phyloP scores from a whole-genome alignment of 2,888 invertebrate genomes.

The Julus scanicus region DNA sequence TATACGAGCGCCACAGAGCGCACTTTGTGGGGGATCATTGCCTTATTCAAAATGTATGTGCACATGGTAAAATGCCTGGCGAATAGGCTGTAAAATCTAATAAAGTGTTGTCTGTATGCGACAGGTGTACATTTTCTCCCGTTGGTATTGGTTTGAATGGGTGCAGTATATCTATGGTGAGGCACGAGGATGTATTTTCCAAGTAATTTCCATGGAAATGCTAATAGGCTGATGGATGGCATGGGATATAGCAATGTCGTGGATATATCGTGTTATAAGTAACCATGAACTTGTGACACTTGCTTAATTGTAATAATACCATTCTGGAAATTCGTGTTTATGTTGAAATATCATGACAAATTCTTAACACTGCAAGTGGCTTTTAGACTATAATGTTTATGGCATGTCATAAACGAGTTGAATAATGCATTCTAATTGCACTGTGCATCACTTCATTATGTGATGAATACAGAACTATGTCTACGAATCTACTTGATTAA shows the following conservation, averaged over 20 bases:
- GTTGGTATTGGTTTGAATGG: not conserved
- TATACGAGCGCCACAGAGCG: not conserved
- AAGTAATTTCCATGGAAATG: not conserved
- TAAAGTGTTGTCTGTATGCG: not conserved
- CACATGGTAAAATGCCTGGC: not conserved
- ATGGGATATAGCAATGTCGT: too few species aligned
- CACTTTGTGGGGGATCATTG: not conserved
- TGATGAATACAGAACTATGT: too few species aligned
- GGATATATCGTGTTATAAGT: too few species aligned
- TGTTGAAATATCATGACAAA: too few species aligned
- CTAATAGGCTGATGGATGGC: not conserved
- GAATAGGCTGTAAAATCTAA: not conserved
- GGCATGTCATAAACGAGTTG: not conserved
- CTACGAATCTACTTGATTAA: not conserved
- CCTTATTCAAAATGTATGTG: not conserved
- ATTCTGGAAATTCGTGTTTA: too few species aligned
- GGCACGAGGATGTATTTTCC: not conserved
- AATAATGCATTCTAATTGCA: not conserved
- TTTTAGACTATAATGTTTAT: too few species aligned
- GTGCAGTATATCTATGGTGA: not conserved
- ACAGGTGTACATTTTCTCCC: not conserved
- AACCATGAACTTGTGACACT: too few species aligned
- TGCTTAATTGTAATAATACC: too few species aligned
- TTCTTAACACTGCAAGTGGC: too few species aligned
- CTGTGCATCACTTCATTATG: too few species aligned